Base-by-base conservation (phyloP, 2,113 vertebrate species). In the Bungarus multicinctus region DNA sequence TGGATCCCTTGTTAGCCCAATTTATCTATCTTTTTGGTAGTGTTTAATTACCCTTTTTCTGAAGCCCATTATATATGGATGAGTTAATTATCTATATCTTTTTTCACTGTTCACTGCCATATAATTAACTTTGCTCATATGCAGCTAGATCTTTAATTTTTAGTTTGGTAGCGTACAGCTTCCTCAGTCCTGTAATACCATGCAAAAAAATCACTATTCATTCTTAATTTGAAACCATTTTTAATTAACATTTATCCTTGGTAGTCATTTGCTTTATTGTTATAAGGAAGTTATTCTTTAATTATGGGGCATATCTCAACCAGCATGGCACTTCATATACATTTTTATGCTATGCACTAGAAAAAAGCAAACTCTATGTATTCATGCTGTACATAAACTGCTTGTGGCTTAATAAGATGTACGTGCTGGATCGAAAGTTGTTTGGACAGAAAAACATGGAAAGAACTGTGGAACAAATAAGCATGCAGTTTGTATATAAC, bases 401-500 rank as follows among this genome's bases (percentile, higher is more conserved):
- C 45, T 88, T 30, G 30, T 91, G 30, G 2, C 54, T 86, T 91
- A 54, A 53, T 45, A 27, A 81, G 58, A 39, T 47, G 93, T 92
- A 92, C 6, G n/a, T 39, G 23, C 52, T 53, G 47, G 92, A 90
- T 20, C 27, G 60, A 90, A 91, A 85, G 45, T 86, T 74, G 60
- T 64, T 90, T 87, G 64, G 60, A 55, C 14, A 10, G 22, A 14
- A 2, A 69, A 57, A 58, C 9, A 43, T 69, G 64, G 86, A 39
- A 91, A 30, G 25, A 55, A 89, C 58, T 60, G 27, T 16, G 34
- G 34, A 86, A 92, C 91, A 91, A 88, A 92, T 54, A 93, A 81
- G 30, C 69, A 87, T 12, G 25, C 50, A 55, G 47, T 52, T 91
- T 25, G 50, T 9, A 91, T 60, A 88, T 34, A 85, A 47, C 74